phyloP scores from a whole-genome alignment of 2,797 vertebrate species.

The Anabas testudineus region DNA sequence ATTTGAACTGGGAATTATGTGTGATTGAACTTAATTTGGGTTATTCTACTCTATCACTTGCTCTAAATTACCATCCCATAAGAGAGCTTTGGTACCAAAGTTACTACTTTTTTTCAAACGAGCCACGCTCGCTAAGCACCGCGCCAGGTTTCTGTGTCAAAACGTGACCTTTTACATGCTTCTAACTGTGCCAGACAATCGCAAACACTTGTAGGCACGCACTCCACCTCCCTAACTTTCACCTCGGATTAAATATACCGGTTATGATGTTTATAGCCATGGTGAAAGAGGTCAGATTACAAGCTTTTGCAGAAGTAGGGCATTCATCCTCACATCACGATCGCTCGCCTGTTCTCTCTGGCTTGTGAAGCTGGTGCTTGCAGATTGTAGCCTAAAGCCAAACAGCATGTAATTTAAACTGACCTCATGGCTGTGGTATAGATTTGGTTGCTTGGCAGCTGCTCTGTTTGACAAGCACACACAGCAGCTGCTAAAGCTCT shows the following conservation, averaged over 20 bases:
- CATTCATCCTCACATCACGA: conserved; percentile 50
- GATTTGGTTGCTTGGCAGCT: conserved; percentile 60
- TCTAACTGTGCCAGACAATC: conserved; percentile 54
- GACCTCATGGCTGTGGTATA: conserved; percentile 62
- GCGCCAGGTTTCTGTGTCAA: conserved; percentile 19
- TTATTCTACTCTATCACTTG: conserved; percentile 51
- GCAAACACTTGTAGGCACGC: conserved; percentile 31
- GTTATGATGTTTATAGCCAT: conserved; percentile 66
- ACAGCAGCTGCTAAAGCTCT: neutral
- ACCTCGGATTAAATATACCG: conserved; percentile 66
- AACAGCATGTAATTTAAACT: conserved; percentile 48
- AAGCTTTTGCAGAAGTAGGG: conserved; percentile 72
- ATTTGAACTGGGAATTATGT: conserved; percentile 47
- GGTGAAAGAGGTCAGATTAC: conserved; percentile 78
- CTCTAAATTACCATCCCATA: conserved; percentile 37
- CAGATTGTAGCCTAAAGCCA: conserved; percentile 61
- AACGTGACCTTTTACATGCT: conserved; percentile 11
- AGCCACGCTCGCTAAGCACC: neutral
- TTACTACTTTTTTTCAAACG: neutral
- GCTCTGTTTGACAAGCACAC: conserved; percentile 49
- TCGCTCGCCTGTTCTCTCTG: conserved; percentile 29
- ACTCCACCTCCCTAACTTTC: conserved; percentile 40
- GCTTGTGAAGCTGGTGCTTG: conserved; percentile 36
- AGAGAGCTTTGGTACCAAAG: conserved; percentile 26
- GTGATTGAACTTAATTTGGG: conserved; percentile 61